Conservation (phyloP, 2,797 vertebrate genomes). For the Tapera naevia region DNA sequence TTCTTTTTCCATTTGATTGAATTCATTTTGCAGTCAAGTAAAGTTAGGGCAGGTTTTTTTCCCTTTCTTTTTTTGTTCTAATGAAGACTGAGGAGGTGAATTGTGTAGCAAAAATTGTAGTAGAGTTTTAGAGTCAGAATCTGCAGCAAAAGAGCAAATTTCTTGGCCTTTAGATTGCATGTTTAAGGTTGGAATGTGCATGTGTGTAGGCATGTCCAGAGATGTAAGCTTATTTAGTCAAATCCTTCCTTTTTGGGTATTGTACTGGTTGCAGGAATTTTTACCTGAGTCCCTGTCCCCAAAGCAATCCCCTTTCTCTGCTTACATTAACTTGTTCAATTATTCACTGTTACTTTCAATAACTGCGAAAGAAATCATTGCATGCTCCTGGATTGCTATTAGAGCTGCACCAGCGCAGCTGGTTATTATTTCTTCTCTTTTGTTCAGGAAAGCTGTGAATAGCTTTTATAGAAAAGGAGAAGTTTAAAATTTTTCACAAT, state of each 20-base stretch:
- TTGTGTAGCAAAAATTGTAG: background rate
- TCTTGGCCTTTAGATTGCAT: background rate
- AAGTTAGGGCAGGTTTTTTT: background rate
- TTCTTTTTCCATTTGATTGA: background rate
- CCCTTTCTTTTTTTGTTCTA: background rate
- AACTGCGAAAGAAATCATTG: background rate
- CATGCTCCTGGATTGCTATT: background rate
- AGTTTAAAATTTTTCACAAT: background rate
- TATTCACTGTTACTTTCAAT: background rate
- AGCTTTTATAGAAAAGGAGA: background rate
- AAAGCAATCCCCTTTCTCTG: background rate
- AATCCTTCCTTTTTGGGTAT: background rate
- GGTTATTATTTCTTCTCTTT: background rate
- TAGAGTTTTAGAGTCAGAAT: background rate
- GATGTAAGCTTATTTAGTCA: background rate
- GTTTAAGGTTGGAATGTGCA: rapidly evolving
- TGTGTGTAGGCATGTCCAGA: rapidly evolving
- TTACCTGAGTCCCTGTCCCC: background rate
- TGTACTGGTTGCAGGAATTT: background rate
- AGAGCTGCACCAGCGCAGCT: background rate
- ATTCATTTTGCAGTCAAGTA: background rate
- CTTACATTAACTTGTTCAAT: background rate
- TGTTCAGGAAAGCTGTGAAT: background rate
- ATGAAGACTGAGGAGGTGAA: background rate
- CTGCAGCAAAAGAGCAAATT: background rate